phyloP scores from a whole-genome alignment of 2,797 vertebrate species.

The Coluber constrictor region DNA sequence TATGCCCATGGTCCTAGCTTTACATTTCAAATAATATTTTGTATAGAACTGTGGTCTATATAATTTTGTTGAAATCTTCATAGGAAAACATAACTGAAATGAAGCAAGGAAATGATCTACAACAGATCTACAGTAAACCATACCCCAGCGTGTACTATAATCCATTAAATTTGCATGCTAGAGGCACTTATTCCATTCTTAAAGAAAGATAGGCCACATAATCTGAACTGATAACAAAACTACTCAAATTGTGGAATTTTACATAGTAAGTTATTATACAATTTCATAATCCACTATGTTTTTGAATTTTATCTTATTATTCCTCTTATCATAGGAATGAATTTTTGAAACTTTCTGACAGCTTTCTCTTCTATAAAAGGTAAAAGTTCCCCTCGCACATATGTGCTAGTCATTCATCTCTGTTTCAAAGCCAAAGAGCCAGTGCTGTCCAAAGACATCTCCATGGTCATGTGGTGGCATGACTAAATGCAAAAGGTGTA shows the following conservation, averaged over 20 bases:
- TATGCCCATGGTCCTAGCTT: not conserved
- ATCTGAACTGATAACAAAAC: not conserved
- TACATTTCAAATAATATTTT: not conserved
- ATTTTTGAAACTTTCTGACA: not conserved
- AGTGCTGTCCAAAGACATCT: no score
- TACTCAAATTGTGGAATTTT: not conserved
- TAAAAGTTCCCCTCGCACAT: no score
- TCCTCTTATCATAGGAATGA: not conserved
- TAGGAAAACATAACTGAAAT: not conserved
- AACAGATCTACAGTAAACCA: not conserved
- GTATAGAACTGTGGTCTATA: not conserved
- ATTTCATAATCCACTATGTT: not conserved
- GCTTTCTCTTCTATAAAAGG: not conserved
- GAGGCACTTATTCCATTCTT: not conserved
- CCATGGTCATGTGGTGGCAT: no score
- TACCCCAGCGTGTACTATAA: not conserved
- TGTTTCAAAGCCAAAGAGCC: no score
- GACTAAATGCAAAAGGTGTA: no score
- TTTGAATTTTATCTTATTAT: not conserved
- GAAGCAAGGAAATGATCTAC: not conserved
- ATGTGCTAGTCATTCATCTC: no score
- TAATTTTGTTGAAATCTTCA: not conserved
- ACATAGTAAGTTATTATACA: not conserved
- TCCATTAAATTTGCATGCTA: not conserved
- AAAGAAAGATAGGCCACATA: not conserved